Evolutionary conservation across 2,888 invertebrate species (phyloP).

Genomic region (Ceraclea dissimilis): DNA sequence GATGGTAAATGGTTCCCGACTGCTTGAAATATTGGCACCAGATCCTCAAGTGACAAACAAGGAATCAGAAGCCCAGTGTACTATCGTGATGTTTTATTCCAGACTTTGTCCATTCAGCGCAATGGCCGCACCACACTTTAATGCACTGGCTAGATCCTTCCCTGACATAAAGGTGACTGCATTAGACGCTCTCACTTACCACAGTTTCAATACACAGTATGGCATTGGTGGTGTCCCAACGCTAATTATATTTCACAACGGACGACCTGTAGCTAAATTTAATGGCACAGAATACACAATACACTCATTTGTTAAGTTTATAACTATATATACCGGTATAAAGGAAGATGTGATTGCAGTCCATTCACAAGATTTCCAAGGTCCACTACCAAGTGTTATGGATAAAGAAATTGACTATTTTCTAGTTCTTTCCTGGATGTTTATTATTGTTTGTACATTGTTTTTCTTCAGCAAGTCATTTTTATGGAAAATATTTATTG

Average conservation of each 20-base stretch:
- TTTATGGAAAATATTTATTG: constrained; percentile 72
- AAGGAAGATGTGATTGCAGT: constrained; percentile 57
- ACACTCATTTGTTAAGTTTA: constrained; percentile 69
- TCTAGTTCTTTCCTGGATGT: constrained; percentile 76
- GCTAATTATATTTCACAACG: constrained; percentile 82
- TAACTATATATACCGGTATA: constrained; percentile 67
- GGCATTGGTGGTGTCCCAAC: constrained; percentile 89
- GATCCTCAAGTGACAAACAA: constrained; percentile 59
- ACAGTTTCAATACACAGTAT: constrained; percentile 82
- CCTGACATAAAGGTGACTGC: constrained; percentile 82
- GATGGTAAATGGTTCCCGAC: constrained; percentile 62
- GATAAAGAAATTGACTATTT: constrained; percentile 74
- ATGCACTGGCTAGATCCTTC: constrained; percentile 81
- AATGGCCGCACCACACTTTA: constrained; percentile 82
- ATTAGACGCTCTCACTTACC: constrained; percentile 78
- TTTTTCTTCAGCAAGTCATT: constrained; percentile 72
- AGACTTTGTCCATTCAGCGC: constrained; percentile 87
- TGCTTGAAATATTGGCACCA: constrained; percentile 57
- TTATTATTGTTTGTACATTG: constrained; percentile 65
- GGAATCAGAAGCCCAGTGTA: constrained; percentile 58
- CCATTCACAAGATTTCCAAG: constrained; percentile 65
- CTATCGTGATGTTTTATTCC: constrained; percentile 82
- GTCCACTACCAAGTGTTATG: constrained; percentile 74
- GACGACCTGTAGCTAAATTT: constrained; percentile 74
- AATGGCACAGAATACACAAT: constrained; percentile 76